Evolutionary conservation across 2,797 vertebrate genomes (phyloP).

Genomic region (Peromyscus attwateri): DNA sequence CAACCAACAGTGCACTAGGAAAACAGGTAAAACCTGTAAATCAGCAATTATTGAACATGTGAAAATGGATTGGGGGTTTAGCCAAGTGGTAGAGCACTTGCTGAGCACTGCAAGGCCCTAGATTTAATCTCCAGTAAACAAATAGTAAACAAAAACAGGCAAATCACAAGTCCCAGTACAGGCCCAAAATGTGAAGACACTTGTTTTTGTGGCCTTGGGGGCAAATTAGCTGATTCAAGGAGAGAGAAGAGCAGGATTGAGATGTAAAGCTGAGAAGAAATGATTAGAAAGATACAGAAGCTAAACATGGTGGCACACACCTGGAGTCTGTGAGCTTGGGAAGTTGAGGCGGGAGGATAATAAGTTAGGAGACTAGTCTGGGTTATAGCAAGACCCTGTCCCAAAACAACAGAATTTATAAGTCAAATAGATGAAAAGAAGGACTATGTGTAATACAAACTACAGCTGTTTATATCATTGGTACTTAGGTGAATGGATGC

Average conservation of each 20-base stretch:
- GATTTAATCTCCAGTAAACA: not conserved
- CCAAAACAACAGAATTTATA: not conserved
- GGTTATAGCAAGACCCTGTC: not conserved
- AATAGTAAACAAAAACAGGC: not conserved
- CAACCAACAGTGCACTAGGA: not conserved
- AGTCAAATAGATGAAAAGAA: not conserved
- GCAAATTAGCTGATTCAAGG: not conserved
- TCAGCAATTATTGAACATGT: not conserved
- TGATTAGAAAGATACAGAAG: not conserved
- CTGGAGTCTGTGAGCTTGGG: not conserved
- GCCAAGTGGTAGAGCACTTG: not conserved
- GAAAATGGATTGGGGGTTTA: slow-evolving; percentile 1
- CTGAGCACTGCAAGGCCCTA: not conserved
- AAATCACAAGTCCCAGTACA: not conserved
- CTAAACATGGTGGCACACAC: not conserved
- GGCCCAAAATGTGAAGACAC: not conserved
- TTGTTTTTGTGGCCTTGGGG: slow-evolving; percentile 29
- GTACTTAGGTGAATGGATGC: not conserved
- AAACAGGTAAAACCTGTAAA: slow-evolving; percentile 4
- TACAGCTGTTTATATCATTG: not conserved
- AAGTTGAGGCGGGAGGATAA: not conserved
- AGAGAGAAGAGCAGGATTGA: not conserved
- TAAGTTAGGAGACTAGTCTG: not conserved
- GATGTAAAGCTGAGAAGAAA: slow-evolving; percentile 29
- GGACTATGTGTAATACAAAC: not conserved